Evolutionary conservation across 2,888 invertebrate genomes (phyloP).

Genomic region (Gastrophysa polygoni): DNA sequence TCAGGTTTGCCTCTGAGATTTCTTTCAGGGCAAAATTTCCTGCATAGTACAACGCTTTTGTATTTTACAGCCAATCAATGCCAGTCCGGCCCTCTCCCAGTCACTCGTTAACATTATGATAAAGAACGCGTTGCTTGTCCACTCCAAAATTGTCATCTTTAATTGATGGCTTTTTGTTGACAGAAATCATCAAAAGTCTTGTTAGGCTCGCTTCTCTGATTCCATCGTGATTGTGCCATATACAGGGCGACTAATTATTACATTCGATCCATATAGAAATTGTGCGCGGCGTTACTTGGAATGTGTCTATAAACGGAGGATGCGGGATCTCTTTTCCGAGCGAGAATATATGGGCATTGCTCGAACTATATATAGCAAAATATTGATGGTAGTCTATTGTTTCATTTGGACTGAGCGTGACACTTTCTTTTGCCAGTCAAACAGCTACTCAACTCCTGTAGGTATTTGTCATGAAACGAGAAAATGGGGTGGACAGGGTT

Average conservation of each 20-base stretch:
- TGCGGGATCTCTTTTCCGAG: slow-evolving; percentile 25
- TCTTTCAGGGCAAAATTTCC: too few species aligned
- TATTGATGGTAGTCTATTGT: too few species aligned
- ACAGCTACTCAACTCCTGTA: too few species aligned
- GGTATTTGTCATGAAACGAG: too few species aligned
- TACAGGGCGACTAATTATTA: slow-evolving; percentile 28
- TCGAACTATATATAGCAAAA: too few species aligned
- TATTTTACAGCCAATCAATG: too few species aligned
- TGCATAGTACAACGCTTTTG: too few species aligned
- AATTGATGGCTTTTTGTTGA: slow-evolving; percentile 51
- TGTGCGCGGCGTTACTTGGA: slow-evolving; percentile 16
- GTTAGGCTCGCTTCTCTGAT: slow-evolving; percentile 33
- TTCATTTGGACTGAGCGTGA: too few species aligned
- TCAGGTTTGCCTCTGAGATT: too few species aligned
- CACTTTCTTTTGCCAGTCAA: too few species aligned
- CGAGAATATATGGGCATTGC: slow-evolving; percentile 15
- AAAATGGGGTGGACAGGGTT: too few species aligned
- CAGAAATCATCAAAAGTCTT: slow-evolving; percentile 49
- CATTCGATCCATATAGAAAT: slow-evolving; percentile 21
- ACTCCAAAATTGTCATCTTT: slow-evolving; percentile 49
- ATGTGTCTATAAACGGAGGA: slow-evolving; percentile 20
- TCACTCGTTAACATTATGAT: slow-evolving; percentile 48
- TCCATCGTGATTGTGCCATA: slow-evolving; percentile 29
- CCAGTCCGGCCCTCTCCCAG: slow-evolving; percentile 12
- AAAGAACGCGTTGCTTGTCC: slow-evolving; percentile 40